A percentile compares a stretch with the other conserved stretches of the same genome.
Conservation (phyloP, 2,888 invertebrate species). For the Augochlorella aurata region DNA sequence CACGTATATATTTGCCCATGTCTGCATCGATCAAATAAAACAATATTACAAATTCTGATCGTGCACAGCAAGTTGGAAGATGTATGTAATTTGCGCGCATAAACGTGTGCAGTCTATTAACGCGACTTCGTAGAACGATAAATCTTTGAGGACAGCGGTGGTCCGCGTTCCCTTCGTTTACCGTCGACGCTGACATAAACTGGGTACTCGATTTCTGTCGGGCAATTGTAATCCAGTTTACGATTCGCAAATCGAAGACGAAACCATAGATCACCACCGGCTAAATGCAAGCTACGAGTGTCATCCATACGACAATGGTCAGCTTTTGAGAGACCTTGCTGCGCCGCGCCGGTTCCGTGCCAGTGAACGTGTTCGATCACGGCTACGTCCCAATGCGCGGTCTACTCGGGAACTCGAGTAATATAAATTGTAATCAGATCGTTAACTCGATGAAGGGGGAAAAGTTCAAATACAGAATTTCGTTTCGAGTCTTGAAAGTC, state of each 20-base stretch:
- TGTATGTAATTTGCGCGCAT: no score
- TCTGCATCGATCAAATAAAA: no score
- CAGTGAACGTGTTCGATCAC: conserved; percentile 8
- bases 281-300: neutral
- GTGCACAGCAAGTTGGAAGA: no score
- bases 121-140: conserved; percentile 12
- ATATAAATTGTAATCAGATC: conserved; percentile 34
- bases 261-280: neutral
- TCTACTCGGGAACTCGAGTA: neutral
- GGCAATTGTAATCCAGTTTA: conserved; percentile 23
- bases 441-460: neutral
- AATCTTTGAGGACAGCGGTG: neutral
- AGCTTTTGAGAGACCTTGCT: conserved; percentile 5
- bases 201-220: neutral
- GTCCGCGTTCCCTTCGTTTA: neutral
- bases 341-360: neutral
- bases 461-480: conserved; percentile 19
- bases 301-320: neutral
- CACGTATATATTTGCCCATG: no score
- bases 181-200: neutral
- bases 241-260: neutral
- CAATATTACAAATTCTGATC: no score
- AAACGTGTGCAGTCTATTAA: neutral
- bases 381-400: conserved; percentile 7
- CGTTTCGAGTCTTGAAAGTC: neutral